Conservation (phyloP, 2,888 invertebrate genomes). For the Oligia latruncula region DNA sequence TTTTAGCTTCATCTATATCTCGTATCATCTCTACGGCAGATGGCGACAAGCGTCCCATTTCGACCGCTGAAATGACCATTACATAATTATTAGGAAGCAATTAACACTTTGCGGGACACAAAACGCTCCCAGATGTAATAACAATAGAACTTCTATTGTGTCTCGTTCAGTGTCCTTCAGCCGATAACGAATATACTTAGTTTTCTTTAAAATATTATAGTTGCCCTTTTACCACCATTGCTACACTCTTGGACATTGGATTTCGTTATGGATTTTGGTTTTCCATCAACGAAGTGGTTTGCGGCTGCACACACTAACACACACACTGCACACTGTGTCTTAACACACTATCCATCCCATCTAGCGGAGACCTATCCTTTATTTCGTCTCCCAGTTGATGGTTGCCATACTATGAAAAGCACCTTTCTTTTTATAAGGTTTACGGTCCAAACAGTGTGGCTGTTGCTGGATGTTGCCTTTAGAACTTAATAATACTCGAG, state of each 20-base stretch:
- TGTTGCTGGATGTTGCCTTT: not conserved
- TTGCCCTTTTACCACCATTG: too few relatives aligned
- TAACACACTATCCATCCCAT: not conserved
- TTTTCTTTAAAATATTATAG: too few relatives aligned
- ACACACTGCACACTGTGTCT: too few relatives aligned
- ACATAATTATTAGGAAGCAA: not conserved
- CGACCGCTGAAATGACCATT: constrained; percentile 32
- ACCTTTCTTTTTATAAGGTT: not conserved
- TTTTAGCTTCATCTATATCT: constrained; percentile 50
- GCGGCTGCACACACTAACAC: too few relatives aligned
- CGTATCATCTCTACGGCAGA: constrained; percentile 44
- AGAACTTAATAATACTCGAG: not conserved
- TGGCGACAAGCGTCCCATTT: constrained; percentile 30
- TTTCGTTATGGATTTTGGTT: not conserved
- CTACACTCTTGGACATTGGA: not conserved
- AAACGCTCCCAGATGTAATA: too few relatives aligned
- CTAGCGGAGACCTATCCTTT: not conserved
- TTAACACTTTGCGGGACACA: too few relatives aligned
- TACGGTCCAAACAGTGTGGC: not conserved
- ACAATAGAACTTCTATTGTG: too few relatives aligned
- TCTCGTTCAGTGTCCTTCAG: too few relatives aligned
- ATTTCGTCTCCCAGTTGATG: not conserved
- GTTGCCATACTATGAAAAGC: not conserved
- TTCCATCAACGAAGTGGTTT: not conserved
- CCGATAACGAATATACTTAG: too few relatives aligned